Evolutionary conservation across 1,140 invertebrate species (phyloP), one percentile per base, ranked within the genome.

Genomic region (Zaprionus davidi): DNA sequence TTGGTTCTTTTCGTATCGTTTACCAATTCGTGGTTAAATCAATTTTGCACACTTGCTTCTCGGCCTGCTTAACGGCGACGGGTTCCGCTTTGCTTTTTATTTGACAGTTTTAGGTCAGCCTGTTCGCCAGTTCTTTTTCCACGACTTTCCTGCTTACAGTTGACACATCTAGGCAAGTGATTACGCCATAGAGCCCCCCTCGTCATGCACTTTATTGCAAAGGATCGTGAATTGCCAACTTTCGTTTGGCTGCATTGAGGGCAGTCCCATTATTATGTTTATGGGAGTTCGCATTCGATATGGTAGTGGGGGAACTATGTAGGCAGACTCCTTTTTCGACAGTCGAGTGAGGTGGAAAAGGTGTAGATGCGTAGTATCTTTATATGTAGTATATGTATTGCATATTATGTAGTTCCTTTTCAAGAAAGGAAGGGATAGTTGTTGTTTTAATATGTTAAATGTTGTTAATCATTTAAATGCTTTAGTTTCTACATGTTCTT

Each of bases 21-120:
- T 90, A 88, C 81, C 78, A 75, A 75, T 88, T 88, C 78, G 84
- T 90, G 84, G 85, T 88, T 84, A 90, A 88, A 88, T 88, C 84
- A 88, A 90, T 90, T 88, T 88, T 56, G 56, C 77, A 83, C 83
- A 86, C 83, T 87, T 81, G 80, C 58, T 59, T 44, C 17, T 38
- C 51, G 38, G 46, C 56, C 36, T 31, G 17, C 13, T 56, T 62
- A 7, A 31, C 36, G 28, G 24, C 44, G 36, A 34, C 38, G 64
- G 34, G 59, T 51, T 77, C 7, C 55, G 28, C 12, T 59, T 57
- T 64, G 46, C 58, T 51, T 74, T 71, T 70, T 41, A 60, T 72
- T 78, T 88, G 84, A 88, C 84, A 88, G 78, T 88, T 84, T 84
- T 78, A 55, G 84, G 84, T 87, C 83, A 87, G 69, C 28, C 63